These are phyloP conservation scores for Labeo catla DNA, from an alignment of 2,113 vertebrate species.

Conservation along the genomic window DNA sequence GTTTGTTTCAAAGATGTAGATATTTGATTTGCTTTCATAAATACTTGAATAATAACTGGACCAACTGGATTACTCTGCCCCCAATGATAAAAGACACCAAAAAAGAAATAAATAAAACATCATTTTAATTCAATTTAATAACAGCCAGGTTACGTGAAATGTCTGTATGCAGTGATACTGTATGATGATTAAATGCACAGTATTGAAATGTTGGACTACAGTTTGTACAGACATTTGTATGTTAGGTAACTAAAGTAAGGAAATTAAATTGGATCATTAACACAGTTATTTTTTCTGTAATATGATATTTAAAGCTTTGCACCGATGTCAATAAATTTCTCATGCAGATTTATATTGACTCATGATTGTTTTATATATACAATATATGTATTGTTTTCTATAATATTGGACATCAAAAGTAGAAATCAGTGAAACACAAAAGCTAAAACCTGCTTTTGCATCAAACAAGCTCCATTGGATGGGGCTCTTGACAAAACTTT, in stretches of 20 bases:
- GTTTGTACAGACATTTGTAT: constrained; percentile 49
- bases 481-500: not conserved
- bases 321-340: constrained; percentile 35
- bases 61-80: too few relatives aligned
- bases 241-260: constrained; percentile 7
- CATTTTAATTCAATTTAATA: too few relatives aligned
- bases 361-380: too few relatives aligned
- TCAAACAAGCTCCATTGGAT: not conserved
- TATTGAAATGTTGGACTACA: not conserved
- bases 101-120: not conserved
- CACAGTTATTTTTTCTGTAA: constrained; percentile 22
- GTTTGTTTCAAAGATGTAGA: not conserved
- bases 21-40: constrained; percentile 21
- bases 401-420: too few relatives aligned
- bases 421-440: not conserved
- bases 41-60: not conserved
- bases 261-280: constrained; percentile 1
- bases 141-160: too few relatives aligned
- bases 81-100: too few relatives aligned
- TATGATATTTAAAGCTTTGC: constrained; percentile 26
- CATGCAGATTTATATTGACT: constrained; percentile 20
- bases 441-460: too few relatives aligned
- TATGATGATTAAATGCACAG: not conserved
- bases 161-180: too few relatives aligned
- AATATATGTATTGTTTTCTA: too few relatives aligned